phyloP scores from a whole-genome alignment of 2,113 vertebrate genomes.

The Lutjanus erythropterus region DNA sequence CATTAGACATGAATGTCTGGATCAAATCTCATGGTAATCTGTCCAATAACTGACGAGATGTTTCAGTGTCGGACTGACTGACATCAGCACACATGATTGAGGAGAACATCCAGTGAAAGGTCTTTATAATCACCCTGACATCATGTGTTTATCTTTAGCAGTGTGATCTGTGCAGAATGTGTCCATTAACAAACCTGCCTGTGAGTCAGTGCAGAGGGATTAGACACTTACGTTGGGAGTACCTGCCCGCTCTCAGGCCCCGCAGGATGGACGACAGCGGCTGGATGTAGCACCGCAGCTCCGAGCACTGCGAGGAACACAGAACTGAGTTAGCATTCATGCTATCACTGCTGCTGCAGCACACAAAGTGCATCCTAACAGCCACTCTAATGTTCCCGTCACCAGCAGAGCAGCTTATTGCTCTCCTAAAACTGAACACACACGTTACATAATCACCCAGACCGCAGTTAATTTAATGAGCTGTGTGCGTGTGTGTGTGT shows the following conservation, averaged over 20 bases:
- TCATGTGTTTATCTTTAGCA: not conserved
- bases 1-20: no score
- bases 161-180: not conserved
- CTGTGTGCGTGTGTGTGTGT: not conserved
- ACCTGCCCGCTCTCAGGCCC: conserved; percentile 70
- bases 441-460: conserved; percentile 2
- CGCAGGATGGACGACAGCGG: conserved; percentile 76
- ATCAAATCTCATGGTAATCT: not conserved
- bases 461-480: conserved; percentile 6
- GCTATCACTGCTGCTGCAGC: not conserved
- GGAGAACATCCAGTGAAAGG: not conserved
- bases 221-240: conserved; percentile 75
- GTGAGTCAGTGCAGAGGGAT: no score
- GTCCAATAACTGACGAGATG: not conserved
- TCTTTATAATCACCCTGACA: not conserved
- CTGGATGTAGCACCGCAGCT: conserved; percentile 74
- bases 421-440: not conserved
- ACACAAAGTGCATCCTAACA: not conserved
- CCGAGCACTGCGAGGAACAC: conserved; percentile 57
- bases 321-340: conserved; percentile 17
- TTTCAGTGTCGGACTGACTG: not conserved
- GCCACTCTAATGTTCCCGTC: not conserved
- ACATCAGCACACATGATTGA: not conserved
- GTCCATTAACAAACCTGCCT: not conserved
- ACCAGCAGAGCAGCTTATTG: not conserved